Base-by-base conservation (phyloP, 2,888 invertebrate genomes). In the Endotricha flammealis region DNA sequence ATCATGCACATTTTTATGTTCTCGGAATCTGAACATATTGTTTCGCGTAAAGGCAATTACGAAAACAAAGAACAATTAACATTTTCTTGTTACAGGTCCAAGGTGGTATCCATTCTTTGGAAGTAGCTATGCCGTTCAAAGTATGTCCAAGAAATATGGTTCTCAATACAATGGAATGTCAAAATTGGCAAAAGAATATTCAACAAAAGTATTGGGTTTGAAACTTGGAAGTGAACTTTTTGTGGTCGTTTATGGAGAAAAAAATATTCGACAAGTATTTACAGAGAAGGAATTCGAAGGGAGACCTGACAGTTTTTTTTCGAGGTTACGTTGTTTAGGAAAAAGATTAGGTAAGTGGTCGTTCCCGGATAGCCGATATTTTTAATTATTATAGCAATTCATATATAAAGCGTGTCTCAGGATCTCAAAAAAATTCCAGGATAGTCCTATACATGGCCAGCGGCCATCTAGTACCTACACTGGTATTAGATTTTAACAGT, bases 261-360 rank as follows among this genome's bases (percentile, higher is more conserved):
- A 90, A 36, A 88, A 91, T 30, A 87, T 91, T 2, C 88, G 87
- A 27, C 89, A 91, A 58, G 89, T 90, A 4, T 83, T 92, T 27
- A 81, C 82, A 1, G 81, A 87, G 6, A 89, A 90, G 10, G 91
- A 91, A 40, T 92, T 92, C 49, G 91, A 91, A 54, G 92, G 91
- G 0, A 82, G 93, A 39, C 93, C 93, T 0, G 88, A 91, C 48
- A 92, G 90, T 14, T 93, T 92, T 59, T 91, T 93, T 57, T 89
- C 91, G 49, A 82, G 88, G 44, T 66, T 92, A 39, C 82, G 93
- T 37, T 88, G 92, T 13, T 90, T 91, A 42, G 92, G 92, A 9
- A 88, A 90, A 63, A 79, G 90, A 66, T 73, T 88, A 46, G 93
- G 93, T 92, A 64, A 65, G 63, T 31, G 20, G 8, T n/a, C n/a